Evolutionary conservation across 2,888 invertebrate genomes (phyloP), one percentile per base, ranked within the genome.

Genomic region (Spodoptera picta): DNA sequence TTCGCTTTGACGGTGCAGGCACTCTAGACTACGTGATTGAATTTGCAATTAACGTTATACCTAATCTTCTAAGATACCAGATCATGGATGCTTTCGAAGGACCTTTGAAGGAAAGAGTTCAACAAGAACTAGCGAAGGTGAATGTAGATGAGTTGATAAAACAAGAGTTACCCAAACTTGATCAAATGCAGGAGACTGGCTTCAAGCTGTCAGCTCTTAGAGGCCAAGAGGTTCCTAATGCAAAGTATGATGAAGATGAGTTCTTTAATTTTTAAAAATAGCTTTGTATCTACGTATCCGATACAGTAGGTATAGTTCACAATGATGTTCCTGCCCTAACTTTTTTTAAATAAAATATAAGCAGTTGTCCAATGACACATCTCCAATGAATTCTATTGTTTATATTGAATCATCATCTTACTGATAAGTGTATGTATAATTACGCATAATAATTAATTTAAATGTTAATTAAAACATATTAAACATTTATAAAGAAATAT

Each of bases 71-170:
- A 68, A 95, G 98, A 60, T 97, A 98, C 84, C 98, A 98, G 90
- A 97, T 98, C 65, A 97, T 98, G 96, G 97, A 97, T 82, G 97
- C 97, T 0, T 86, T 98, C 41, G 98, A 98, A 89, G 96, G 96
- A 42, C 97, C 98, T 0, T 88, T 98, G 3, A 97, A 96, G 83
- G 95, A 96, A 75, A 96, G 96, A 66, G 92, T 98, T 3, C 97
- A 97, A 83, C 96, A 96, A 75, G 96, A 97, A 78, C 89, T 98
- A 46, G 95, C 97, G 83, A 96, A 95, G 78, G 93, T 98, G 23
- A 96, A 98, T 80, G 95, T 97, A 5, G 98, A 98, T 84, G 95
- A 96, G 72, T 88, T 96, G 57, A 97, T 98, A 64, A 96, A 96
- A 79, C 95, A 96, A 63, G 96, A 97, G 82, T 91, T 97, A 56